phyloP scores from a whole-genome alignment of 2,113 vertebrate species.

The Emydura subglobosa region DNA sequence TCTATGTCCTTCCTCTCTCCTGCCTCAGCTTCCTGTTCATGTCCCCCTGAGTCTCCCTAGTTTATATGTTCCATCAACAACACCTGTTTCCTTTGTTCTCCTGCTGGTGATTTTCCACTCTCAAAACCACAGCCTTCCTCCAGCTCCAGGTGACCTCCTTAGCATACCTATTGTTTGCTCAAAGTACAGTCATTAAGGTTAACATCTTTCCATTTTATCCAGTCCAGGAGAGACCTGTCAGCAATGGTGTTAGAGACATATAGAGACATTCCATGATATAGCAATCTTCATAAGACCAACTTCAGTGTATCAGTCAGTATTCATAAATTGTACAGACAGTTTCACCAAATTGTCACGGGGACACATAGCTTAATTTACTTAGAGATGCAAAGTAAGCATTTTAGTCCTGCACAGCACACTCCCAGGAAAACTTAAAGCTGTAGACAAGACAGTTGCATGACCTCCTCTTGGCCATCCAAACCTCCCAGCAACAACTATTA shows the following conservation, averaged over 20 bases:
- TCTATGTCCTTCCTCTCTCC: neutral
- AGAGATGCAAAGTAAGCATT: neutral
- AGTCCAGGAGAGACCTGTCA: neutral
- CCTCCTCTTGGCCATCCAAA: neutral
- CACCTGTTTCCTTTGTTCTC: neutral
- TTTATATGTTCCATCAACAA: neutral
- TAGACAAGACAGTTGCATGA: neutral
- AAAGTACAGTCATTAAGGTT: neutral
- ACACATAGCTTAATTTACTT: neutral
- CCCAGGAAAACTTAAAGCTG: neutral
- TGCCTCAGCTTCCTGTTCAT: neutral
- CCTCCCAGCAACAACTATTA: neutral
- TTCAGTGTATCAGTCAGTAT: too few relatives aligned
- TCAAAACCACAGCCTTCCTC: neutral
- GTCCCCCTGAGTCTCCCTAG: neutral
- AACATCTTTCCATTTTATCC: neutral
- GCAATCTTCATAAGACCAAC: too few relatives aligned
- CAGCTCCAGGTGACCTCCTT: too few relatives aligned
- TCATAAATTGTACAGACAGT: too few relatives aligned
- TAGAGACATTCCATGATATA: neutral
- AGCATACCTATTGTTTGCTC: neutral
- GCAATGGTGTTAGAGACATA: neutral
- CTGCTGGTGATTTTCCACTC: neutral
- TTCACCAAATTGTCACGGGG: neutral
- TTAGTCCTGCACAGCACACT: neutral